These are phyloP conservation scores for Tringa solitaria DNA, from an alignment of 2,113 vertebrate genomes.

Conservation along the genomic window DNA sequence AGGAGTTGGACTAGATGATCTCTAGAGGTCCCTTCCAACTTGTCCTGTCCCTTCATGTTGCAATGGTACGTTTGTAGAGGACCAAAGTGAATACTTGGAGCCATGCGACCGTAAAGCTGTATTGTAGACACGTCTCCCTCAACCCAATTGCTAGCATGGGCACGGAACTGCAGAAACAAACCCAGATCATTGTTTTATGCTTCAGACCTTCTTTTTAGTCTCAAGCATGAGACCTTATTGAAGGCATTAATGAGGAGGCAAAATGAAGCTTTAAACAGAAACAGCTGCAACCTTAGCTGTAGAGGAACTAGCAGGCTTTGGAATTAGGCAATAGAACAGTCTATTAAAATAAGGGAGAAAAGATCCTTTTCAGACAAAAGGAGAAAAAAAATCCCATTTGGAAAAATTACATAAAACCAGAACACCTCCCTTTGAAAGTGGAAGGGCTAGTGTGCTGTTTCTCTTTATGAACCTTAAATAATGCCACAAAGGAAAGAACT, in stretches of 20 bases:
- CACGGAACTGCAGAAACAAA: not conserved
- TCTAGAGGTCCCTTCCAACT: too few species aligned
- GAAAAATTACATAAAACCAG: not conserved
- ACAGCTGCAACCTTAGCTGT: constrained; percentile 21
- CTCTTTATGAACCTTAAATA: not conserved
- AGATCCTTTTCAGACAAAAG: not conserved
- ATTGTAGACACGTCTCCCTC: not conserved
- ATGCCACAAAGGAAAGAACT: not conserved
- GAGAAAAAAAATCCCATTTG: not conserved
- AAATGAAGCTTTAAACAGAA: constrained; percentile 43
- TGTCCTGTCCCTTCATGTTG: not conserved
- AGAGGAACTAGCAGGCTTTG: not conserved
- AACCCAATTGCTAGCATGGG: not conserved
- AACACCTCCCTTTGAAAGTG: not conserved
- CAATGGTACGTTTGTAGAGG: fast-evolving
- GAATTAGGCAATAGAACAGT: not conserved
- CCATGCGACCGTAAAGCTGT: fast-evolving
- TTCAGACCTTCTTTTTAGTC: constrained; percentile 10
- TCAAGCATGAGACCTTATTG: not conserved
- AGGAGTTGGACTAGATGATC: too few species aligned
- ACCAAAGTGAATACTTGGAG: not conserved
- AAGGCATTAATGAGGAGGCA: constrained; percentile 27
- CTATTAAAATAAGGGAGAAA: not conserved
- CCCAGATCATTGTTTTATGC: not conserved
- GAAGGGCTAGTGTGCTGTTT: not conserved